Conservation (phyloP, 2,797 vertebrate genomes). For the Bryconaethiops microstoma region DNA sequence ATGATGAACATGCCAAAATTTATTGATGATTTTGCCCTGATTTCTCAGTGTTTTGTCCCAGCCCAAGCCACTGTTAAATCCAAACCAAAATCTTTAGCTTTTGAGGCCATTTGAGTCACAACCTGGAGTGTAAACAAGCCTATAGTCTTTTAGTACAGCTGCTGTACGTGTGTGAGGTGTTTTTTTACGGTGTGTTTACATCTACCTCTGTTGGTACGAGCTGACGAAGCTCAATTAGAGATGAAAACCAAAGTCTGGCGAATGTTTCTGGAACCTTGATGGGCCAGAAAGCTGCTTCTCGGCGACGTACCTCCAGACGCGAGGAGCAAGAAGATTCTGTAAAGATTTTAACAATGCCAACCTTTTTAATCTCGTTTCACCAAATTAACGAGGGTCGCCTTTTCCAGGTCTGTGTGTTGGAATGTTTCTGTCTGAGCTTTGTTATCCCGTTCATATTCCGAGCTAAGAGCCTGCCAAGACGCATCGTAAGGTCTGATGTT, state of each 20-base stretch:
- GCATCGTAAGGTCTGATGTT: background rate
- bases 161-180: background rate
- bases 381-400: background rate
- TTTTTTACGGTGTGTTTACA: background rate
- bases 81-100: background rate
- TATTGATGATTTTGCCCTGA: too few species aligned
- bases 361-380: background rate
- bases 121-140: slow-evolving; percentile 2
- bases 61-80: background rate
- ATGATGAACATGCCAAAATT: too few species aligned
- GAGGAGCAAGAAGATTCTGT: background rate
- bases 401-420: background rate
- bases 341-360: background rate
- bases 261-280: background rate
- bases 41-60: background rate
- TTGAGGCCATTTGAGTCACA: background rate
- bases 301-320: background rate
- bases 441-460: background rate
- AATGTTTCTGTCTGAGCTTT: background rate
- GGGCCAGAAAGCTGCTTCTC: background rate
- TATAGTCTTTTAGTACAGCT: background rate
- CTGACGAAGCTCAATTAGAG: background rate
- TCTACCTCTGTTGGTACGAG: background rate
- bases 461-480: slow-evolving; percentile 28
- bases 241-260: background rate